Evolutionary conservation across 2,113 vertebrate species (phyloP), one percentile per base, ranked within the genome.

Genomic region (Brachyhypopomus gauderio): DNA sequence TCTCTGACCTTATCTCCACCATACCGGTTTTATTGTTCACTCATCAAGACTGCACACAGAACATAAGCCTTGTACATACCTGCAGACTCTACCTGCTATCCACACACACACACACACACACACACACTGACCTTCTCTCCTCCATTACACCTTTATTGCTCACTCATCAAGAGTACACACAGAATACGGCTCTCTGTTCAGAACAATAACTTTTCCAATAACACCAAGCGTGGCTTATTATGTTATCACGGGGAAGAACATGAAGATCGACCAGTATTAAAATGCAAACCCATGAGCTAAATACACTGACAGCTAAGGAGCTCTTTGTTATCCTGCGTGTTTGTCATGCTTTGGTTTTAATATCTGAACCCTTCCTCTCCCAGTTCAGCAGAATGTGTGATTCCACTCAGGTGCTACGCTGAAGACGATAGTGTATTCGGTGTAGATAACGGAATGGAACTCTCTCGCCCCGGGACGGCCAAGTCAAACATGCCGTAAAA

Each of bases 81-180:
- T 48, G 45, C 8, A 48, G 45, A 48, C 45, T 6, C 5, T 48
- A 48, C 45, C 45, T 48, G 45, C 45, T 48, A 5, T 48, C 45
- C 45, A 48, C 58, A 73, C 67, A 63, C 3, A 76, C 30, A 63
- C 27, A 67, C 36, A 75, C 25, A 74, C 78, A 45, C 71, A n/a
- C n/a, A n/a, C n/a, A n/a, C n/a, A n/a, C n/a, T 63, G 75, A 85
- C 79, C 75, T 78, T 81, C 75, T 78, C 79, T 36, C 25, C 9
- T 70, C 67, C n/a, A 63, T 41, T n/a, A 3, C 38, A 5, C 20
- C 55, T 62, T 70, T 81, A 78, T 75, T 73, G 76, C 78, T 80
- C 12, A 4, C 75, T 73, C 67, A 20, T 77, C 69, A 67, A 67
- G 34, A 74, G 62, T 23, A 75, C 30, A 9, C n/a, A 45, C 48